Conservation (phyloP, 2,113 vertebrate genomes). For the Abramis brama region DNA sequence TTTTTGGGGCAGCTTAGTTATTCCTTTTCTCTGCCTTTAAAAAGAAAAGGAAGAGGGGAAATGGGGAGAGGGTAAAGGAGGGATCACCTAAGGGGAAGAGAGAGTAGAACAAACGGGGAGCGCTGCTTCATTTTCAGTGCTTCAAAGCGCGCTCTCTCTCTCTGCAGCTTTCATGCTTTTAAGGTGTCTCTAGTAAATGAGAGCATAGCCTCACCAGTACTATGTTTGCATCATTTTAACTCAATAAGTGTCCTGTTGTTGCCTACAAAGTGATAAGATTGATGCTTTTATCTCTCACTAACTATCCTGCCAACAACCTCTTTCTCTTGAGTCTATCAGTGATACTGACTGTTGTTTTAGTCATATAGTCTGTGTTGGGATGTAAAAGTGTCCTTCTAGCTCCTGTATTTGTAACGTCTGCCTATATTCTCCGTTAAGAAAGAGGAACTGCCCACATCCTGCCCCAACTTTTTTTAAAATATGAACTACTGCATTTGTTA, state of each 20-base stretch:
- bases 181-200: constrained; percentile 17
- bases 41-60: constrained; percentile 16
- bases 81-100: constrained; percentile 46
- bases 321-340: not conserved
- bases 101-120: constrained; percentile 47
- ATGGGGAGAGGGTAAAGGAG: constrained; percentile 26
- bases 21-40: constrained; percentile 17
- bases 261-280: constrained; percentile 2
- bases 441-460: not conserved
- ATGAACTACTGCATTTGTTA: not conserved
- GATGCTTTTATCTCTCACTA: constrained; percentile 11
- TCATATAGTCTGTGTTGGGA: not conserved
- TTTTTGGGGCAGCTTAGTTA: constrained; percentile 32
- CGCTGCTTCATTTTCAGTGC: constrained; percentile 52
- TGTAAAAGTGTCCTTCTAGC: not conserved
- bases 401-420: not conserved
- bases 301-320: not conserved
- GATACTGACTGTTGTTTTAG: constrained; percentile 5
- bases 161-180: constrained; percentile 7
- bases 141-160: constrained; percentile 47
- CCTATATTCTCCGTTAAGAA: not conserved
- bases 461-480: not conserved
- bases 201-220: not conserved
- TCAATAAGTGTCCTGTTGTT: constrained; percentile 42
- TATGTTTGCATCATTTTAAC: constrained; percentile 28